Base-by-base conservation (phyloP, 2,888 invertebrate genomes). In the Boloria selene region DNA sequence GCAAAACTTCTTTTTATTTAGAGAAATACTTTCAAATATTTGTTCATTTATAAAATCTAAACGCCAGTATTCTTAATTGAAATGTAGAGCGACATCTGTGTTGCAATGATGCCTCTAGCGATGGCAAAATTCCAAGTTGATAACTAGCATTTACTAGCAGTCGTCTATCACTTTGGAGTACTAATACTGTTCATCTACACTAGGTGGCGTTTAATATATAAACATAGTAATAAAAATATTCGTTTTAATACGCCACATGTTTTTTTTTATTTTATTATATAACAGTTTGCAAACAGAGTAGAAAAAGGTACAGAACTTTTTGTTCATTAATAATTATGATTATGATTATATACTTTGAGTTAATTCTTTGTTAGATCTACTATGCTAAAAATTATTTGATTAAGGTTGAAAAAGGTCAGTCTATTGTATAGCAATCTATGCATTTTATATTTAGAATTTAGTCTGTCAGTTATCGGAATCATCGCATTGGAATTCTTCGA, bases 401-500 rank as follows among this genome's bases (percentile, higher is more conserved):
- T 13, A 14, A 42, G 44, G n/a, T 56, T n/a, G 18, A 14, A 56
- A 22, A 58, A 5, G 13, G 31, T 47, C 47, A 47, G 18, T 14
- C 18, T 10, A 22, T 45, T 14, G 10, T 53, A 54, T 2, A 65
- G 18, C 10, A 58, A 47, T 26, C 17, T 49, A 47, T 31, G 16
- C 31, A 44, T 59, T 64, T 31, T 58, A 51, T 54, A 61, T 67
- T 63, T 22, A 67, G 69, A 67, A 55, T 49, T 63, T 47, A 54
- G 51, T 17, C n/a, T 42, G n/a, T n/a, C 53, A 54, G 59, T 68
- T 65, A 68, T 60, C 52, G 54, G 31, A 38, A 38, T 38, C 62
- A 68, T 62, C 63, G 56, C 44, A 45, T 59, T 45, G 65, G 59
- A 64, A 64, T 70, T 69, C 69, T 54, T 56, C 64, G 70, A 66